Percentiles rank a stretch among this genome's conserved stretches.
These are phyloP conservation scores for Neelides folsomi DNA, from an alignment of 2,888 invertebrate species.

Conservation along the genomic window DNA sequence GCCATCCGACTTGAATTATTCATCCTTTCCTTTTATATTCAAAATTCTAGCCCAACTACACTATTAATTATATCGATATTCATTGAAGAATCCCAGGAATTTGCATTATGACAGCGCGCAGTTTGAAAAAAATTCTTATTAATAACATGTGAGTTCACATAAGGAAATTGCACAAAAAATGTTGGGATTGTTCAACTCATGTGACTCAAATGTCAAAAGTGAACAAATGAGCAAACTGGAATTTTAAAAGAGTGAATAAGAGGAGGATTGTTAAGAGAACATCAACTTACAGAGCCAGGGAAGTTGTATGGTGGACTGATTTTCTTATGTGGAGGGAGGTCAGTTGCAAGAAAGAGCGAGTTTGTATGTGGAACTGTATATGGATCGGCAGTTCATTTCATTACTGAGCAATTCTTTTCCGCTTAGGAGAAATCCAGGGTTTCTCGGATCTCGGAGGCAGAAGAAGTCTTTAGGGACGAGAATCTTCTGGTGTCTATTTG, in stretches of 20 bases:
- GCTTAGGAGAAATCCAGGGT: conserved; percentile 27
- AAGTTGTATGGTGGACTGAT: background rate
- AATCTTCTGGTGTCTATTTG: conserved; percentile 1
- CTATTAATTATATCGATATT: no score
- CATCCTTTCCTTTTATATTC: no score
- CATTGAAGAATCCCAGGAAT: no score
- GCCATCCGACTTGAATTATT: no score
- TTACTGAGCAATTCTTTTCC: conserved; percentile 24
- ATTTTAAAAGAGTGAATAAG: background rate
- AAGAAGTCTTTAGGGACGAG: background rate
- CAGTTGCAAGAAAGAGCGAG: background rate
- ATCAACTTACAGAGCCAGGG: background rate
- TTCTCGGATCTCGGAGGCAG: conserved; percentile 7
- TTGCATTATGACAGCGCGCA: no score
- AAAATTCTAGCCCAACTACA: no score
- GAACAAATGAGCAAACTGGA: background rate
- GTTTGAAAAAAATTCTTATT: no score
- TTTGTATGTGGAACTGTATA: background rate
- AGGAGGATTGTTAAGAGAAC: background rate
- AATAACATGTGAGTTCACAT: no score
- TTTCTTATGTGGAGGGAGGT: background rate
- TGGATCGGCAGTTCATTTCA: conserved; percentile 10
- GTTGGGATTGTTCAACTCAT: no score
- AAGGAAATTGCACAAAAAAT: no score
- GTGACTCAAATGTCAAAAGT: background rate